Conservation (phyloP, 2,797 vertebrate species). For the Brotogeris chrysoptera region DNA sequence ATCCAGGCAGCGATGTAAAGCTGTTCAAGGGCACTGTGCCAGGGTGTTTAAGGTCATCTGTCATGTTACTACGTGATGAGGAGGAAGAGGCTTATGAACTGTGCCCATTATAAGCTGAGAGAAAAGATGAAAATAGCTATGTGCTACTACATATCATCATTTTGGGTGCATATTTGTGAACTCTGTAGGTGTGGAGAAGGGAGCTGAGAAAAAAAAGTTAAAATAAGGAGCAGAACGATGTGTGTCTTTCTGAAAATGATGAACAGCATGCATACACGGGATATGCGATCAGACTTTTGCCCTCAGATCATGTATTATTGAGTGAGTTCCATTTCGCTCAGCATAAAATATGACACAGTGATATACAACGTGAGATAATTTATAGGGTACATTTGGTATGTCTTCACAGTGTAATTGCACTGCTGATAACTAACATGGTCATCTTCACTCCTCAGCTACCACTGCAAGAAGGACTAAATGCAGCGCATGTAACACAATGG, state of each 20-base stretch:
- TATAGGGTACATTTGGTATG: neutral
- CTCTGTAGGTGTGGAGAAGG: neutral
- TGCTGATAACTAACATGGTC: neutral
- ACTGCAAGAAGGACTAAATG: neutral
- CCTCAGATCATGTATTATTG: neutral
- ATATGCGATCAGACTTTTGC: neutral
- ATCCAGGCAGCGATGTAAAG: neutral
- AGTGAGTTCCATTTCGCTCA: neutral
- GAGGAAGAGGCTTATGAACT: neutral
- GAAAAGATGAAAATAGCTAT: neutral
- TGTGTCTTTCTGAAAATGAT: neutral
- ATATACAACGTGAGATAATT: neutral
- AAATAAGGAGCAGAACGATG: neutral
- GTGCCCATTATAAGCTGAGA: neutral
- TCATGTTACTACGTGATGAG: neutral
- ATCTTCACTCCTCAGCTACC: neutral
- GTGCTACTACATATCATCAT: neutral
- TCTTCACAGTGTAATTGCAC: neutral
- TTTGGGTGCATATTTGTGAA: neutral
- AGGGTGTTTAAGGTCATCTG: neutral
- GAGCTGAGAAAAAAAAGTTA: neutral
- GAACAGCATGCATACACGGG: neutral
- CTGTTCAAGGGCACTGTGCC: neutral
- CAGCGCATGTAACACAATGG: neutral
- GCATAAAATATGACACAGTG: slow-evolving; percentile 2